A percentile compares a stretch with the other conserved stretches of the same genome.
Evolutionary conservation across 2,888 invertebrate genomes (phyloP).

Genomic region (Drosophila pseudotalamancana): DNA sequence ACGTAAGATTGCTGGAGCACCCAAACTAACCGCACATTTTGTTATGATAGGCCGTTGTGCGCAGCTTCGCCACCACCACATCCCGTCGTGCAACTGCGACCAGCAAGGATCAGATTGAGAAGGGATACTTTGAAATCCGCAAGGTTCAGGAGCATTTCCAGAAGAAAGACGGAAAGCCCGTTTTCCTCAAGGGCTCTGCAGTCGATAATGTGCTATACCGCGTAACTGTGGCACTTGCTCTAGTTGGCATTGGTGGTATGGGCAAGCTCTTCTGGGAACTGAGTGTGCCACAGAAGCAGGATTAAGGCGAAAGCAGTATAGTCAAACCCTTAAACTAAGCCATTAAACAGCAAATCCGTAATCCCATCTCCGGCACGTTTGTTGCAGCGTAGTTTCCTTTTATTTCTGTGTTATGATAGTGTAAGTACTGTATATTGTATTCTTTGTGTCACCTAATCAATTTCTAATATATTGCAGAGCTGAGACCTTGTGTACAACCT

Average conservation of each 20-base stretch:
- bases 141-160: slow-evolving; percentile 83
- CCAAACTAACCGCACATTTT: slow-evolving; percentile 61
- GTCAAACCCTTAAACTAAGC: slow-evolving; percentile 51
- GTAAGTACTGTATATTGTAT: slow-evolving; percentile 40
- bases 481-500: slow-evolving; percentile 24
- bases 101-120: slow-evolving; percentile 72
- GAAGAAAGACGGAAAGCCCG: slow-evolving; percentile 85
- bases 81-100: slow-evolving; percentile 60
- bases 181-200: slow-evolving; percentile 85
- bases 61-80: slow-evolving; percentile 78
- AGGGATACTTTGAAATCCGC: slow-evolving; percentile 79
- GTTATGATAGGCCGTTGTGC: slow-evolving; percentile 78
- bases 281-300: slow-evolving; percentile 71
- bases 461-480: slow-evolving; percentile 42
- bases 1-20: slow-evolving; percentile 73
- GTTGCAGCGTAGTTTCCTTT: slow-evolving; percentile 61
- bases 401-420: slow-evolving; percentile 72
- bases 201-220: slow-evolving; percentile 85
- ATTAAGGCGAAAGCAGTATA: slow-evolving; percentile 48
- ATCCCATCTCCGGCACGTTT: slow-evolving; percentile 36
- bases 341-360: slow-evolving; percentile 43
- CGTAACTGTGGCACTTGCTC: slow-evolving; percentile 82
- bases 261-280: slow-evolving; percentile 80
- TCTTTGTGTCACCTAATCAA: background rate
- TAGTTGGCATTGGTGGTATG: slow-evolving; percentile 83